Percentiles rank a stretch among this genome's conserved stretches.
Evolutionary conservation across 1,140 invertebrate species (phyloP).

Genomic region (Rhyzopertha dominica): DNA sequence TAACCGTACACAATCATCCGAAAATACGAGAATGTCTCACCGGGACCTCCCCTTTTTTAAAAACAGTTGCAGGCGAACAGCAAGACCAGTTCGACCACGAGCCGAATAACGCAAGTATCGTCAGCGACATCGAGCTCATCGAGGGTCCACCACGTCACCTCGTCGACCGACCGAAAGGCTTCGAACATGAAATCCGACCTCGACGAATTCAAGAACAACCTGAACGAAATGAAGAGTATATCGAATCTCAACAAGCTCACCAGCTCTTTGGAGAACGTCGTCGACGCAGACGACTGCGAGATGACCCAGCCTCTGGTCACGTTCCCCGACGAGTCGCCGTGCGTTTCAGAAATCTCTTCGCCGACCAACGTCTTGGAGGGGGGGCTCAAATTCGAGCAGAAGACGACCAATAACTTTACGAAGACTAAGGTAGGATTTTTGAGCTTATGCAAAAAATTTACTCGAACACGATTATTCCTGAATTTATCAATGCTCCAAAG

Average conservation of each 20-base stretch:
- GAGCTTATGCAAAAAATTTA: no score
- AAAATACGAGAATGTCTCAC: slow-evolving; percentile 29
- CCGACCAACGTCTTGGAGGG: slow-evolving; percentile 54
- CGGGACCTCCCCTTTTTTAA: slow-evolving; percentile 17
- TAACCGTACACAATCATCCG: slow-evolving; percentile 21
- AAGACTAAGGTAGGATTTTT: slow-evolving; percentile 67
- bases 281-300: slow-evolving; percentile 31
- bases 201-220: slow-evolving; percentile 67
- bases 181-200: slow-evolving; percentile 69
- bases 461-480: no score
- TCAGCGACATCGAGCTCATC: slow-evolving; percentile 30
- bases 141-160: slow-evolving; percentile 46
- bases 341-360: slow-evolving; percentile 49
- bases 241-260: slow-evolving; percentile 50
- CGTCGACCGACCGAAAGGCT: slow-evolving; percentile 60
- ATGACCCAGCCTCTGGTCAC: slow-evolving; percentile 63
- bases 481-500: no score
- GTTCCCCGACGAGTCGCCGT: slow-evolving; percentile 69
- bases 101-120: slow-evolving; percentile 32
- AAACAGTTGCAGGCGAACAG: slow-evolving; percentile 41
- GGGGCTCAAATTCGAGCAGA: slow-evolving; percentile 73
- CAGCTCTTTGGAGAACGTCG: slow-evolving; percentile 62
- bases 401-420: slow-evolving; percentile 68
- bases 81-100: slow-evolving; percentile 41
- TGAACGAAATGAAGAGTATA: slow-evolving; percentile 68